phyloP scores from a whole-genome alignment of 1,140 invertebrate genomes.

The Pogonomyrmex barbatus region DNA sequence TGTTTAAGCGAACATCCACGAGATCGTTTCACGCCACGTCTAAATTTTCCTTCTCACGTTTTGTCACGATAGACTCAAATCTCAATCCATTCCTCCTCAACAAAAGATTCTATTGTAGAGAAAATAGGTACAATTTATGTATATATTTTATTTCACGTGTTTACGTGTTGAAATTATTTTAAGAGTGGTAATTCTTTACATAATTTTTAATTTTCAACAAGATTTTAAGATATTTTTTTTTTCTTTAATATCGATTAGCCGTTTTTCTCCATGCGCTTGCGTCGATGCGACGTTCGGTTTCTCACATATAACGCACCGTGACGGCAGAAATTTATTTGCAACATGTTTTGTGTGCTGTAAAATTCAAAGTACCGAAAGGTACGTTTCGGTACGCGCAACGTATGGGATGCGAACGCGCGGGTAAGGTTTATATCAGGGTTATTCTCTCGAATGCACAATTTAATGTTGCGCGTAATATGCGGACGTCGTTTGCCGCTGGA shows the following conservation, averaged over 20 bases:
- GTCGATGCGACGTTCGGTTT: conserved; percentile 5
- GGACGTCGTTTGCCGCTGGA: conserved; percentile 23
- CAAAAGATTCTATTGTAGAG: neutral
- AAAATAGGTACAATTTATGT: neutral
- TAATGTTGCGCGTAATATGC: conserved; percentile 54
- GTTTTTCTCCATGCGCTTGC: neutral
- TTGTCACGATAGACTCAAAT: neutral
- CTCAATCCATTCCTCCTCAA: neutral
- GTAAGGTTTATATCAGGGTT: conserved; percentile 33
- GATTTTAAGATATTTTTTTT: neutral
- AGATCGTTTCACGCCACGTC: conserved; percentile 65
- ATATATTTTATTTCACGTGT: neutral
- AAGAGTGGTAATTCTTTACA: neutral
- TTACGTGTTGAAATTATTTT: neutral
- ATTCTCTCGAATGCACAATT: conserved; percentile 39
- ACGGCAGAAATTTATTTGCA: conserved; percentile 19
- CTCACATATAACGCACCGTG: neutral
- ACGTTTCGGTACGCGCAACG: neutral
- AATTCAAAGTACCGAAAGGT: conserved; percentile 1
- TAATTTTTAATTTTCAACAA: neutral
- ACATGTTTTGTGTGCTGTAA: conserved; percentile 12
- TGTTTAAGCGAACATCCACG: conserved; percentile 68
- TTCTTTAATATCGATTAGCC: neutral
- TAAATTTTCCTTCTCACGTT: conserved; percentile 45
- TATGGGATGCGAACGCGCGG: conserved; percentile 13